Conservation (phyloP, 2,113 vertebrate species). For the Origma solitaria region DNA sequence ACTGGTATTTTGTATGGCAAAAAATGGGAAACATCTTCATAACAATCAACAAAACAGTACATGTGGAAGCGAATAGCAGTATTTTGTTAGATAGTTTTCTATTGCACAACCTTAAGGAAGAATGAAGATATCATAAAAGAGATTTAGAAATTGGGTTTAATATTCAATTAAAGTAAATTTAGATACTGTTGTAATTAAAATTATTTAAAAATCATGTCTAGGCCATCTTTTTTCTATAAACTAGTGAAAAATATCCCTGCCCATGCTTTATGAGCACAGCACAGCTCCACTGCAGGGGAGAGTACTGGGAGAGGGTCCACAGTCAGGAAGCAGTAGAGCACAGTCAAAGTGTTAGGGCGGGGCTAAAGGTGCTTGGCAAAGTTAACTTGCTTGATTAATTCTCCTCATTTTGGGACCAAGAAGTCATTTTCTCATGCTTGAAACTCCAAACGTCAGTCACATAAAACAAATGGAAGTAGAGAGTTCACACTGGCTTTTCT, state of each 20-base stretch:
- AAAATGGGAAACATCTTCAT: background rate
- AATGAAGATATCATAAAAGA: background rate
- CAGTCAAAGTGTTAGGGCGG: background rate
- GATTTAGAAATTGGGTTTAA: background rate
- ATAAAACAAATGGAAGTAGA: background rate
- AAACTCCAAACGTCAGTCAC: background rate
- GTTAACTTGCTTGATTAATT: background rate
- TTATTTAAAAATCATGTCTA: background rate
- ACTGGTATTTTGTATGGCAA: background rate
- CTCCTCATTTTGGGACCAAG: background rate
- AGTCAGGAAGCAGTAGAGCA: background rate
- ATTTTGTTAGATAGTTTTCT: background rate
- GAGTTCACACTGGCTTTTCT: background rate
- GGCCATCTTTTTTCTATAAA: background rate
- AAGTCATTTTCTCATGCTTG: background rate
- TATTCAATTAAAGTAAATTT: background rate
- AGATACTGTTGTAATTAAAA: background rate
- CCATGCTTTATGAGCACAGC: background rate
- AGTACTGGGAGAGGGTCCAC: background rate
- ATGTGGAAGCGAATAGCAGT: background rate
- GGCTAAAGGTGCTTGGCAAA: background rate
- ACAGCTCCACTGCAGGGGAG: fast-evolving
- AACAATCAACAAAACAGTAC: background rate
- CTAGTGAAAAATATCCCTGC: background rate
- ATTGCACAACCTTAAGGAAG: background rate